Conservation (phyloP, 2,888 invertebrate species). For the Suillia variegata region DNA sequence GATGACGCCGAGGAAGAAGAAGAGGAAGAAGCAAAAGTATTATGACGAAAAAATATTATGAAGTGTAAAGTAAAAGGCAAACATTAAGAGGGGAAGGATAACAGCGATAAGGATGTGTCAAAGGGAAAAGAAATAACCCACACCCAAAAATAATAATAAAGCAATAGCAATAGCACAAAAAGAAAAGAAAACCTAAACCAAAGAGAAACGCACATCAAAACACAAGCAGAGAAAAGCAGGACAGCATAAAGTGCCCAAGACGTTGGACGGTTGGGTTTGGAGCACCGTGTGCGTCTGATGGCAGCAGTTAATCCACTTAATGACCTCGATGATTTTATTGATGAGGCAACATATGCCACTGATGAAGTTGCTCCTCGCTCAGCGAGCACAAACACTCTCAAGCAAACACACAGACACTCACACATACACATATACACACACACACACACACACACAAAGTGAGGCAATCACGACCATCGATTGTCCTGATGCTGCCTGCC, state of each 20-base stretch:
- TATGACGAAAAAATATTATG: conserved; percentile 47
- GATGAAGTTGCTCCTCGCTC: neutral
- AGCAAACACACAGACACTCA: neutral
- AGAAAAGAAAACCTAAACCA: neutral
- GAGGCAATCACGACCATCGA: neutral
- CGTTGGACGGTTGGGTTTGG: conserved; percentile 17
- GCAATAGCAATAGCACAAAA: conserved; percentile 22
- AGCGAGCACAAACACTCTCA: neutral
- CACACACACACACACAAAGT: no score
- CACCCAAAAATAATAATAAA: conserved; percentile 3
- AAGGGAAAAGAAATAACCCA: conserved; percentile 1
- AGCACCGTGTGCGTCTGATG: conserved; percentile 58
- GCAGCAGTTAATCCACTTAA: conserved; percentile 61
- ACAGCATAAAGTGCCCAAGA: neutral
- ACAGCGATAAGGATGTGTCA: conserved; percentile 28
- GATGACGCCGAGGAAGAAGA: conserved; percentile 7
- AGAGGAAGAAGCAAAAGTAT: conserved; percentile 14
- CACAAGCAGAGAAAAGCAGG: neutral
- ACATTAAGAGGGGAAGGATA: conserved; percentile 36
- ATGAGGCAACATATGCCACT: conserved; percentile 39
- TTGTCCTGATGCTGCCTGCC: neutral
- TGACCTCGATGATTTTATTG: conserved; percentile 62
- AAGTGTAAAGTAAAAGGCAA: conserved; percentile 49
- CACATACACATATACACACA: neutral
- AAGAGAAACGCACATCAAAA: neutral